Conservation (phyloP, 2,797 vertebrate species). For the Poeciliopsis infans region DNA sequence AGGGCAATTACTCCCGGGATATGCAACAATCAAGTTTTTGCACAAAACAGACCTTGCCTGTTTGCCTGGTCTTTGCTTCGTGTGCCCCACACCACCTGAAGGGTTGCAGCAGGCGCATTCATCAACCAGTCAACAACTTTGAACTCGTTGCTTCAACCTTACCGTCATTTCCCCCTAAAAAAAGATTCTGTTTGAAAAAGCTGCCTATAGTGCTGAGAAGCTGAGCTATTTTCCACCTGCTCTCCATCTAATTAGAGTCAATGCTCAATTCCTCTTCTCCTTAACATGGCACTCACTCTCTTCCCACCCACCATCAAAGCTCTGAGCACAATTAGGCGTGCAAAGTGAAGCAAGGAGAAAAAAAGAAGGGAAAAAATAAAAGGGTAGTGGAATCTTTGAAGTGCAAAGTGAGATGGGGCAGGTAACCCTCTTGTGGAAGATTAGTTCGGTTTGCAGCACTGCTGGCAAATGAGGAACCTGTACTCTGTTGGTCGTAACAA, state of each 20-base stretch:
- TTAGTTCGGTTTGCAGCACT: slow-evolving; percentile 57
- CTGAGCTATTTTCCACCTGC: slow-evolving; percentile 40
- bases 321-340: slow-evolving; percentile 74
- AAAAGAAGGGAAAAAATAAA: slow-evolving; percentile 40
- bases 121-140: slow-evolving; percentile 24
- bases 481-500: slow-evolving; percentile 1
- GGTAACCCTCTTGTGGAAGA: slow-evolving; percentile 57
- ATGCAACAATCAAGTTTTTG: slow-evolving; percentile 31
- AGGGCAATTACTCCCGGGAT: slow-evolving; percentile 35
- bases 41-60: slow-evolving; percentile 28
- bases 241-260: slow-evolving; percentile 77
- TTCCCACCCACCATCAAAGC: slow-evolving; percentile 77
- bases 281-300: slow-evolving; percentile 45
- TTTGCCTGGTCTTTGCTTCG: slow-evolving; percentile 29
- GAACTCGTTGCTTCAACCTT: slow-evolving; percentile 25
- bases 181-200: slow-evolving; percentile 37
- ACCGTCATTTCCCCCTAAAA: slow-evolving; percentile 4
- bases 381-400: slow-evolving; percentile 73
- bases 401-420: slow-evolving; percentile 68
- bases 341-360: slow-evolving; percentile 58
- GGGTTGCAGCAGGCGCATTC: slow-evolving; percentile 32
- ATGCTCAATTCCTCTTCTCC: slow-evolving; percentile 64
- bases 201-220: slow-evolving; percentile 41
- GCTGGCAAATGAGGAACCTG: slow-evolving; percentile 32
- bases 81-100: slow-evolving; percentile 28